Conservation (phyloP, 2,888 invertebrate genomes). For the Diarsia dahlii region DNA sequence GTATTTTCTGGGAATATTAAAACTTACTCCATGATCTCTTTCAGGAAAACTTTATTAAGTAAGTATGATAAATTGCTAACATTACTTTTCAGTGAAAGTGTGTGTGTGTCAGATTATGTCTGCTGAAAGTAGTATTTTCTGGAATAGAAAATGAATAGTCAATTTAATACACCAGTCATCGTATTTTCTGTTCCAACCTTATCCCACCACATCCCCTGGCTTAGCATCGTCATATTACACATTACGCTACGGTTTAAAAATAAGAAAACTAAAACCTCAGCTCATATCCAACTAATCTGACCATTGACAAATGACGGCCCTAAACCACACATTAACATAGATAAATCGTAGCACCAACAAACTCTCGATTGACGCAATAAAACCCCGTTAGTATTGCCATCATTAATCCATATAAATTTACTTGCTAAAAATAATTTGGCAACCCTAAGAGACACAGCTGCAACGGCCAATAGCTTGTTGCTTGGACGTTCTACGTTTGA, state of each 20-base stretch:
- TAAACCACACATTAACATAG: slow-evolving; percentile 65
- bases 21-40: background rate
- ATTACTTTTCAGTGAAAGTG: background rate
- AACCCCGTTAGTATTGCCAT: slow-evolving; percentile 77
- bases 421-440: slow-evolving; percentile 87
- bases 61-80: background rate
- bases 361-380: slow-evolving; percentile 80
- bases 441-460: slow-evolving; percentile 87
- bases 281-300: slow-evolving; percentile 45
- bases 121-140: background rate
- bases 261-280: slow-evolving; percentile 20
- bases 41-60: background rate
- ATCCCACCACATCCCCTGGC: slow-evolving; percentile 19
- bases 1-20: background rate
- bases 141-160: too few relatives aligned
- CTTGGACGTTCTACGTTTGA: slow-evolving; percentile 82
- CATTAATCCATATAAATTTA: slow-evolving; percentile 85
- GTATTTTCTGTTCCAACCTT: slow-evolving; percentile 14
- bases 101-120: background rate
- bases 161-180: background rate
- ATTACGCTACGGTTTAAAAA: slow-evolving; percentile 35
- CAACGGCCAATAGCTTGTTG: slow-evolving; percentile 86
- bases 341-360: slow-evolving; percentile 65
- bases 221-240: slow-evolving; percentile 37
- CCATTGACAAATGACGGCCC: slow-evolving; percentile 62